A percentile compares a stretch with the other conserved stretches of the same genome.
phyloP scores from a whole-genome alignment of 1,140 invertebrate species.

The Sitodiplosis mosellana region DNA sequence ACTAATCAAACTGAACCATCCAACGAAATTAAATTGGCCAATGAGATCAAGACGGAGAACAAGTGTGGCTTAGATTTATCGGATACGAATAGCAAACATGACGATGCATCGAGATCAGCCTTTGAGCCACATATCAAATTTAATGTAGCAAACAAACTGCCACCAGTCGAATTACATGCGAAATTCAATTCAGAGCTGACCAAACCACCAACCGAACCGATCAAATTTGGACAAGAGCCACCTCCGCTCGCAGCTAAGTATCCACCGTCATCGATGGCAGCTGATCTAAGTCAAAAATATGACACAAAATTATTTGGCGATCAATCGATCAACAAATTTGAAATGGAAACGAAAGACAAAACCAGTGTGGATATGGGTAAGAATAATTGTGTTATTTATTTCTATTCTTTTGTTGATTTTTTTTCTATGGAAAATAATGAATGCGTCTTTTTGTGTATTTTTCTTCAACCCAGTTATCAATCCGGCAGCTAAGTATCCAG shows the following conservation, averaged over 20 bases:
- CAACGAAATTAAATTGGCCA: slow-evolving; percentile 21
- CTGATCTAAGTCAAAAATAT: slow-evolving; percentile 15
- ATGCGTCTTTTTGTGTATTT: too few relatives aligned
- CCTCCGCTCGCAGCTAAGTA: slow-evolving; percentile 19
- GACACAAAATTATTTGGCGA: slow-evolving; percentile 24
- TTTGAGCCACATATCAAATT: slow-evolving; percentile 10
- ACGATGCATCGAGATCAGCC: not conserved
- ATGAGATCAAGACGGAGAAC: slow-evolving; percentile 22
- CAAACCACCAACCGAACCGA: not conserved
- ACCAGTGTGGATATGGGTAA: too few relatives aligned
- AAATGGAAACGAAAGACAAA: slow-evolving; percentile 9
- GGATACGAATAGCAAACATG: not conserved
- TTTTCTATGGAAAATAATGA: too few relatives aligned
- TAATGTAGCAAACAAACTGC: not conserved
- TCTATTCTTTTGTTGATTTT: too few relatives aligned
- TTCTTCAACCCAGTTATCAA: slow-evolving; percentile 1
- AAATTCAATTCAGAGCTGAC: not conserved
- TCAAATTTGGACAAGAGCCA: slow-evolving; percentile 4
- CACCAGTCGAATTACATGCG: not conserved
- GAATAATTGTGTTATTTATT: too few relatives aligned
- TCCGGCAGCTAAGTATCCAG: slow-evolving; percentile 1
- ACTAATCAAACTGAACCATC: too few relatives aligned
- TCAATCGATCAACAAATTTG: slow-evolving; percentile 17
- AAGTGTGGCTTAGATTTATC: slow-evolving; percentile 6
- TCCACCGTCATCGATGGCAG: slow-evolving; percentile 12